phyloP scores from a whole-genome alignment of 2,797 vertebrate species.

The Anomalospiza imberbis region DNA sequence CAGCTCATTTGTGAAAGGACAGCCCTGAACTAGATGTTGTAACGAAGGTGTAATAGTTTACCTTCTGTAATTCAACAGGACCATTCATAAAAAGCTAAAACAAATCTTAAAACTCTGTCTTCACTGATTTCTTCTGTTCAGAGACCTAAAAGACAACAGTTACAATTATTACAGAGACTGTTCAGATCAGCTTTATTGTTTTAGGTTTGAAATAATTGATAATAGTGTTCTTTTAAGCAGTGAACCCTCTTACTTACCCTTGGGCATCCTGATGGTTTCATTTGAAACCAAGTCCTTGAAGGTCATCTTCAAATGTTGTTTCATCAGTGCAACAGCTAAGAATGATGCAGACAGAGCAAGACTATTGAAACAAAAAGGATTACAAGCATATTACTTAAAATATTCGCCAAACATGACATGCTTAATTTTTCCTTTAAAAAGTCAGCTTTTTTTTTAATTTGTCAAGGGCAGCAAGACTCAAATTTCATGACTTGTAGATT shows the following conservation, averaged over 20 bases:
- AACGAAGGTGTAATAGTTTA: neutral
- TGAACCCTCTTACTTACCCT: neutral
- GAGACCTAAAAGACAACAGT: neutral
- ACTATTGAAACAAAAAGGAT: neutral
- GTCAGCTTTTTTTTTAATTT: neutral
- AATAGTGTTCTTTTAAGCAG: neutral
- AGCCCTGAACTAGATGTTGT: neutral
- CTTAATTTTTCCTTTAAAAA: neutral
- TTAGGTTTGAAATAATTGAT: neutral
- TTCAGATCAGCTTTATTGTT: neutral
- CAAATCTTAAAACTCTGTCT: neutral
- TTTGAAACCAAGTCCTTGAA: neutral
- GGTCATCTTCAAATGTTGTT: neutral
- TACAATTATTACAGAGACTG: neutral
- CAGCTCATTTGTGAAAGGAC: neutral
- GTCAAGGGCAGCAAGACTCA: neutral
- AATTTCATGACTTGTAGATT: neutral
- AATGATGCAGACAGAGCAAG: neutral
- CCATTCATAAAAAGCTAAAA: neutral
- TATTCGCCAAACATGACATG: neutral
- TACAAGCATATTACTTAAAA: neutral
- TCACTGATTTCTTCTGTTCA: neutral
- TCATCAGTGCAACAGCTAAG: neutral
- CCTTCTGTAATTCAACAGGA: neutral
- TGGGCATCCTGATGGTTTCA: neutral